These are phyloP conservation scores for Drosophila paracracens DNA, from an alignment of 2,888 invertebrate genomes.

Conservation along the genomic window DNA sequence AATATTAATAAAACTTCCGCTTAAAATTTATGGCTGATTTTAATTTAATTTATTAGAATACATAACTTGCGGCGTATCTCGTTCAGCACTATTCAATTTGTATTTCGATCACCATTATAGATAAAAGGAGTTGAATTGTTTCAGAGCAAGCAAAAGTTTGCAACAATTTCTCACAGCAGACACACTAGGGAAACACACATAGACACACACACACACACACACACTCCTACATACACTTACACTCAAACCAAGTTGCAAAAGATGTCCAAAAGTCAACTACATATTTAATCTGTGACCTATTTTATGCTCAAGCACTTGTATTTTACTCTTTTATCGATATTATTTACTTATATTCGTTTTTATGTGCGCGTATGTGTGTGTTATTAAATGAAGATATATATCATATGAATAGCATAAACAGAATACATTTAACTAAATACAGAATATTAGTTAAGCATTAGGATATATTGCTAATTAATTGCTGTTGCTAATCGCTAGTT, in stretches of 20 bases:
- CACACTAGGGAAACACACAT: constrained; percentile 15
- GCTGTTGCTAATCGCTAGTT: constrained; percentile 44
- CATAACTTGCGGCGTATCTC: constrained; percentile 8
- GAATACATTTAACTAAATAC: constrained; percentile 44
- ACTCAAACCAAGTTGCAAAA: constrained; percentile 14
- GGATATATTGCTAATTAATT: constrained; percentile 40
- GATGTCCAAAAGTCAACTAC: constrained; percentile 34
- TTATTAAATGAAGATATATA: constrained; percentile 37
- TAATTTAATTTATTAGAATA: background rate
- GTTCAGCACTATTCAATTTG: constrained; percentile 25
- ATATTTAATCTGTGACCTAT: constrained; percentile 49
- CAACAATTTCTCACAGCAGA: constrained; percentile 16
- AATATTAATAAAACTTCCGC: background rate
- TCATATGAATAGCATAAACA: constrained; percentile 52
- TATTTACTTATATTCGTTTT: constrained; percentile 5
- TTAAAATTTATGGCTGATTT: background rate
- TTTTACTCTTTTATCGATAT: constrained; percentile 29
- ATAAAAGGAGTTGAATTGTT: constrained; percentile 34
- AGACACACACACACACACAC: constrained; percentile 1
- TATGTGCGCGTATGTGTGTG: constrained; percentile 3
- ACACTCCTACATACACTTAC: background rate
- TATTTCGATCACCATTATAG: constrained; percentile 50
- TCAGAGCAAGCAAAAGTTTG: constrained; percentile 6
- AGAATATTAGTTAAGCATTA: constrained; percentile 26
- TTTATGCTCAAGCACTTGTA: constrained; percentile 33